A percentile compares a stretch with the other conserved stretches of the same genome.
Evolutionary conservation across 2,888 invertebrate genomes (phyloP).

Genomic region (Adela reaumurella): DNA sequence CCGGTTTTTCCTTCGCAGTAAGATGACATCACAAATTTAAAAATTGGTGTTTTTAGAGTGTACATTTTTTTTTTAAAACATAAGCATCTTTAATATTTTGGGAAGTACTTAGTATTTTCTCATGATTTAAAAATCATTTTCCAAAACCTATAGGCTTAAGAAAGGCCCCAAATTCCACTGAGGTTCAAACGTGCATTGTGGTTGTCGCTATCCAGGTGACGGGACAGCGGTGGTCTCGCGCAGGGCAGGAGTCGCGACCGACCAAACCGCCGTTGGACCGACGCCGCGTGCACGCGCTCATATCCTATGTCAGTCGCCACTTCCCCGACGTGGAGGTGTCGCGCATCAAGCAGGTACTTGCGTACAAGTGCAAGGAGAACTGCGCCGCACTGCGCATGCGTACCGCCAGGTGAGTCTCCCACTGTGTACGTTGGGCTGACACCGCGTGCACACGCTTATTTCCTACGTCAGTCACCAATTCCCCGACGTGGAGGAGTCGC

Average conservation of each 20-base stretch:
- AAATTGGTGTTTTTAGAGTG: too few relatives aligned
- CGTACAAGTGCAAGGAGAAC: conserved; percentile 76
- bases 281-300: conserved; percentile 70
- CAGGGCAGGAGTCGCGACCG: conserved; percentile 68
- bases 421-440: conserved; percentile 65
- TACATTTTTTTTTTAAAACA: too few relatives aligned
- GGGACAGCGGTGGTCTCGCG: conserved; percentile 72
- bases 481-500: conserved; percentile 70
- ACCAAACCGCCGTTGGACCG: conserved; percentile 71
- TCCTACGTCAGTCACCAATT: conserved; percentile 71
- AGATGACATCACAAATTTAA: too few relatives aligned
- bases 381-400: conserved; percentile 72
- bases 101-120: too few relatives aligned
- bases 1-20: too few relatives aligned
- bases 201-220: conserved; percentile 55
- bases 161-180: too few relatives aligned
- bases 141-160: too few relatives aligned
- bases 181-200: too few relatives aligned
- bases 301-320: conserved; percentile 69
- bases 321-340: conserved; percentile 73
- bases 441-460: conserved; percentile 72
- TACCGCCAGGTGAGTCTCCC: conserved; percentile 57
- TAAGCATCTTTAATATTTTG: too few relatives aligned
- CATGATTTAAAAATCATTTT: too few relatives aligned
- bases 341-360: conserved; percentile 72